Evolutionary conservation across 2,888 invertebrate species (phyloP).

Genomic region (Aporophyla nigra): DNA sequence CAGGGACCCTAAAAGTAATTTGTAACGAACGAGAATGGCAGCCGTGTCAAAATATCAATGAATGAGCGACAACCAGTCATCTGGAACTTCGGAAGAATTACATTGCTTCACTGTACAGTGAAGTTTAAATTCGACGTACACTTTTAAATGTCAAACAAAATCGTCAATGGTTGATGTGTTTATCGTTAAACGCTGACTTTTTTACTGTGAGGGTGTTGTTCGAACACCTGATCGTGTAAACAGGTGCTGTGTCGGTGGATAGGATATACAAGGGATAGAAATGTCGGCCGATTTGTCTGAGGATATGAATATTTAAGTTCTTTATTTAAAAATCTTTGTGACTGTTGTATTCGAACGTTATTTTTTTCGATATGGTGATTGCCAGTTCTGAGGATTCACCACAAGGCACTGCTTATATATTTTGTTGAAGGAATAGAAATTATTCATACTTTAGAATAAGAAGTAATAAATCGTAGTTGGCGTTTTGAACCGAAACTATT

Average conservation of each 20-base stretch:
- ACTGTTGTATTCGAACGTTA: background rate
- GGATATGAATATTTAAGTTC: constrained; percentile 63
- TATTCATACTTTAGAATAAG: background rate
- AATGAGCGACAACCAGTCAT: constrained; percentile 57
- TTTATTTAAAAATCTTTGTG: constrained; percentile 11
- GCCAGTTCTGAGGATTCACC: background rate
- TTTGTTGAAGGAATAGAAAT: background rate
- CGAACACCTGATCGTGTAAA: constrained; percentile 80
- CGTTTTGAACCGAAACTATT: background rate
- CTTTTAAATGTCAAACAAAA: constrained; percentile 5
- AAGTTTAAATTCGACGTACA: background rate
- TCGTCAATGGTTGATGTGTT: constrained; percentile 58
- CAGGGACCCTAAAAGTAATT: constrained; percentile 66
- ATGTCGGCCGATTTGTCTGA: constrained; percentile 66
- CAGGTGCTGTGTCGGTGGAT: constrained; percentile 74
- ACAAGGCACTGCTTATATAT: background rate
- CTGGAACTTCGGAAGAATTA: constrained; percentile 26
- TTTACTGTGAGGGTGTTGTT: constrained; percentile 60
- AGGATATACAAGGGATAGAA: constrained; percentile 61
- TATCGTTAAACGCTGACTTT: constrained; percentile 8
- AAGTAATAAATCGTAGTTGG: background rate
- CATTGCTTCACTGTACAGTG: constrained; percentile 15
- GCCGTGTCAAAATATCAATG: constrained; percentile 79
- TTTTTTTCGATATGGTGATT: background rate
- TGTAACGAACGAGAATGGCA: constrained; percentile 69